These are phyloP conservation scores for Gambusia affinis DNA, from an alignment of 2,113 vertebrate species.

Conservation along the genomic window DNA sequence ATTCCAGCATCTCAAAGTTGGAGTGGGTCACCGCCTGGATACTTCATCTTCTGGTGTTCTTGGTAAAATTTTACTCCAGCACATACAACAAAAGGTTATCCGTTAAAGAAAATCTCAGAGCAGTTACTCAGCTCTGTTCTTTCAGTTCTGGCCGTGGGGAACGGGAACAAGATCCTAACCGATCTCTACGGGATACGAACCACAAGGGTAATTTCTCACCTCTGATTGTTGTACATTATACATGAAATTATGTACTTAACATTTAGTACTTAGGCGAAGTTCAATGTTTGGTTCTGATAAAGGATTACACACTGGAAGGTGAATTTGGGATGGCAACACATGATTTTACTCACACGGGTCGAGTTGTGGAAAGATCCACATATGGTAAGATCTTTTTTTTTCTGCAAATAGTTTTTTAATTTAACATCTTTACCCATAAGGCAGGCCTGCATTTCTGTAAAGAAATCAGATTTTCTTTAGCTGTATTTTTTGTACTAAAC, in stretches of 20 bases:
- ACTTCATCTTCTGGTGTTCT: slow-evolving; percentile 88
- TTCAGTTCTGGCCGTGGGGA: slow-evolving; percentile 88
- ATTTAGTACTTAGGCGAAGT: not conserved
- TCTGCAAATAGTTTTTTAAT: not conserved
- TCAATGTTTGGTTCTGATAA: slow-evolving; percentile 21
- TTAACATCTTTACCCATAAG: not conserved
- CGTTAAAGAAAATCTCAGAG: not conserved
- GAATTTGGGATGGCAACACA: slow-evolving; percentile 90
- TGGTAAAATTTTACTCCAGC: slow-evolving; percentile 68
- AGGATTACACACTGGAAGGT: slow-evolving; percentile 91
- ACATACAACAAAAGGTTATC: not conserved
- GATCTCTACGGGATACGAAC: slow-evolving; percentile 81
- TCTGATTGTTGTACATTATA: slow-evolving; percentile 6
- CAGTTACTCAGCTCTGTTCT: slow-evolving; percentile 6
- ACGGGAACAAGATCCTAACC: slow-evolving; percentile 80
- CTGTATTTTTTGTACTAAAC: not conserved
- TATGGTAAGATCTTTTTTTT: slow-evolving; percentile 79
- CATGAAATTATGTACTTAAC: not conserved
- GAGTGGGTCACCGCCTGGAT: slow-evolving; percentile 89
- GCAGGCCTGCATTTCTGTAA: not conserved
- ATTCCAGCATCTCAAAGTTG: slow-evolving; percentile 82
- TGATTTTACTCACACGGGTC: slow-evolving; percentile 86
- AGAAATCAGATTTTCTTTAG: not conserved
- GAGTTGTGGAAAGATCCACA: slow-evolving; percentile 88
- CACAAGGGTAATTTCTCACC: slow-evolving; percentile 82